Conservation (phyloP, 2,797 vertebrate species). For the Cuculus canorus region DNA sequence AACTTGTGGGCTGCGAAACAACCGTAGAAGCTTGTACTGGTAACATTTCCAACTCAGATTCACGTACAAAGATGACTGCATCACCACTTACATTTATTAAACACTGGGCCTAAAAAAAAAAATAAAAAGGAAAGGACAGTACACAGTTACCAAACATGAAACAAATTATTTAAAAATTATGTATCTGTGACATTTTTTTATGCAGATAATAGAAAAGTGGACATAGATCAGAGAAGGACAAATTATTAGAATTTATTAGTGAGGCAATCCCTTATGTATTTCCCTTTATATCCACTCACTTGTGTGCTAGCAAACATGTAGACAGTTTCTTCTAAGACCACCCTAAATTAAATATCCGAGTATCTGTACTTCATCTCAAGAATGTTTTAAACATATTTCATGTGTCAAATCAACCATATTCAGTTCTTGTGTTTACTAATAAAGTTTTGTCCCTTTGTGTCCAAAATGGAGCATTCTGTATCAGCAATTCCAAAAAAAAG, state of each 20-base stretch:
- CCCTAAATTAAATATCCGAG: not conserved
- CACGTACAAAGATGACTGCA: conserved; percentile 90
- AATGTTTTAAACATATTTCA: not conserved
- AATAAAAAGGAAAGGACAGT: not conserved
- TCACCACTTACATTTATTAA: conserved; percentile 98
- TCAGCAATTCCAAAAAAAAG: not conserved
- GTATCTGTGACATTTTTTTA: not conserved
- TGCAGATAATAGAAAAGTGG: not conserved
- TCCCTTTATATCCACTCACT: not conserved
- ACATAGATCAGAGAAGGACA: not conserved
- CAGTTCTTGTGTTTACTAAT: not conserved
- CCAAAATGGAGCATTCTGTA: not conserved
- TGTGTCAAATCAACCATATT: not conserved
- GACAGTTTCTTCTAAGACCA: not conserved
- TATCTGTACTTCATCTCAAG: not conserved
- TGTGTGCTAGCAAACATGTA: not conserved
- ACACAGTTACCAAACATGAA: not conserved
- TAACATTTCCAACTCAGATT: conserved; percentile 85
- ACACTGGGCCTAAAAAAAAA: conserved; percentile 89
- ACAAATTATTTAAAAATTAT: too few species aligned
- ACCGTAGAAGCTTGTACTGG: conserved; percentile 58
- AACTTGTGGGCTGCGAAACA: conserved; percentile 55
- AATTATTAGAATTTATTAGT: not conserved
- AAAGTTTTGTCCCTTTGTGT: not conserved
- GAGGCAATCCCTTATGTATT: not conserved